A percentile compares a stretch with the other conserved stretches of the same genome.
Conservation (phyloP, 2,113 vertebrate species). For the Sardina pilchardus region DNA sequence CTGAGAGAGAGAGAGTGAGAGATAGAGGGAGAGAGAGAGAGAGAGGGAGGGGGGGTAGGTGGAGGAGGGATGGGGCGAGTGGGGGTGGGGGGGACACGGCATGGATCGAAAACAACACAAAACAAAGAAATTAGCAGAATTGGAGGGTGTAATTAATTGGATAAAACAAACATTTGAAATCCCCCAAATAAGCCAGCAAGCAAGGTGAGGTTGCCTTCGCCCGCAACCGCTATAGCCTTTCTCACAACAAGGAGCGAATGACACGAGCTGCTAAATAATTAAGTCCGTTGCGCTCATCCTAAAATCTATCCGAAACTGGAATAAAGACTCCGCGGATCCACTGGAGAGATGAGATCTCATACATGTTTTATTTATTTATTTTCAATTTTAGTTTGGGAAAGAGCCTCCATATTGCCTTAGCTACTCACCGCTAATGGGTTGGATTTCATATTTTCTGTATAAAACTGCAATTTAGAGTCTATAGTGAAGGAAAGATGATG, state of each 20-base stretch:
- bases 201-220: not conserved
- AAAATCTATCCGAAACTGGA: not conserved
- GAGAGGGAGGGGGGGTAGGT: not conserved
- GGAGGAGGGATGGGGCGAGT: not conserved
- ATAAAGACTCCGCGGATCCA: not conserved
- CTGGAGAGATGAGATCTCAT: not conserved
- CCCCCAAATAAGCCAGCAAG: not conserved
- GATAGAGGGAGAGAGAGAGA: not conserved
- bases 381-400: not conserved
- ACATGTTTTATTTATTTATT: not conserved
- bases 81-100: not conserved
- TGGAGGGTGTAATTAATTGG: constrained; percentile 51
- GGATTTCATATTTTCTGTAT: not conserved
- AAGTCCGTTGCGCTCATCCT: not conserved
- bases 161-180: constrained; percentile 54
- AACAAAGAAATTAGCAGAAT: constrained; percentile 45
- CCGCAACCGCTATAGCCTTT: not conserved
- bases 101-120: constrained; percentile 5
- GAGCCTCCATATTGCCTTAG: not conserved
- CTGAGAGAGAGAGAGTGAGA: constrained; percentile 17
- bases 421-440: not conserved
- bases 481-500: not conserved
- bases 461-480: not conserved
- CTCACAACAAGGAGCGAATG: not conserved
- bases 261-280: not conserved